Evolutionary conservation across 2,888 invertebrate species (phyloP).

Genomic region (Acheta domesticus): DNA sequence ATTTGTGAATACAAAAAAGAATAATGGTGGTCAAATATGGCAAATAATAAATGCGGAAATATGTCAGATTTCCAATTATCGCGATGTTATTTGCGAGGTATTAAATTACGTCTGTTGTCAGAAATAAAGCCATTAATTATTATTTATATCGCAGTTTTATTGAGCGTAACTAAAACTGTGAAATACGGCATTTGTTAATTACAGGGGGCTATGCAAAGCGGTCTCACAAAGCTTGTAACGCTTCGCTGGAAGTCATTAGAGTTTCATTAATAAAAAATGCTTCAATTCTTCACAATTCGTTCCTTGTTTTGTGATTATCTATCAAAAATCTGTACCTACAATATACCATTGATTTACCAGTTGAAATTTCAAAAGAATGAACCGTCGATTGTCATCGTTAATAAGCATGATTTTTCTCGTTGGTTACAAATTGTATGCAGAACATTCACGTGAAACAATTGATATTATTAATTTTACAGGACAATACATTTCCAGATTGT

Average conservation of each 20-base stretch:
- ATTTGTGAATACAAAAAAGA: conserved; percentile 18
- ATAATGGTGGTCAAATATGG: conserved; percentile 19
- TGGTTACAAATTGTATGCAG: neutral
- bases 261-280: conserved; percentile 18
- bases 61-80: conserved; percentile 27
- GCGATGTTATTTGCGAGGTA: neutral
- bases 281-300: neutral
- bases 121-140: conserved; percentile 9
- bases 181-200: conserved; percentile 10
- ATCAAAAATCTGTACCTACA: conserved; percentile 18
- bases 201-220: neutral
- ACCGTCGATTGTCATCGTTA: neutral
- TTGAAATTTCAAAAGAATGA: neutral
- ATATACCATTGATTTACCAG: neutral
- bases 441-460: too few relatives aligned
- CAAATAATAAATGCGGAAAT: conserved; percentile 28
- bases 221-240: neutral
- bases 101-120: conserved; percentile 1
- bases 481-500: too few relatives aligned
- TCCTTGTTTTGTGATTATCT: neutral
- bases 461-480: too few relatives aligned
- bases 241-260: neutral
- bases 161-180: conserved; percentile 5
- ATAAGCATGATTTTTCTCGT: neutral
- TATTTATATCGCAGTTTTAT: conserved; percentile 11